Percentiles rank a stretch among this genome's conserved stretches.
Conservation (phyloP, 2,888 invertebrate genomes). For the Tridacna gigas region DNA sequence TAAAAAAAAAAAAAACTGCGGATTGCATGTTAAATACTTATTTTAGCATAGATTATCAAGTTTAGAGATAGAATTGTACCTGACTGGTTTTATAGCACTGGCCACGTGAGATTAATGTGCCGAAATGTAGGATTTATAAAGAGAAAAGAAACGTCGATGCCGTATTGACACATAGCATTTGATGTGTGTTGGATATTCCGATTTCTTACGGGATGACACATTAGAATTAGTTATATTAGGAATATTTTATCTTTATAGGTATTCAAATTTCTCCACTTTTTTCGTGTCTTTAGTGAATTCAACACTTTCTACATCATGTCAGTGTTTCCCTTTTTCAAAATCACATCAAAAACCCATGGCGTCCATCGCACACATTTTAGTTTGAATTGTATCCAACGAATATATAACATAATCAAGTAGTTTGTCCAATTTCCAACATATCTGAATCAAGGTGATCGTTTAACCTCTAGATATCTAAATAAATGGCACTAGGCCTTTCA, state of each 20-base stretch:
- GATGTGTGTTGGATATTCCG: background rate
- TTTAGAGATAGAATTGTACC: background rate
- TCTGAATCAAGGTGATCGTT: no score
- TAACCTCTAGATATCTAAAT: background rate
- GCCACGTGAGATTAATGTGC: slow-evolving; percentile 16
- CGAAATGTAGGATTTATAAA: background rate
- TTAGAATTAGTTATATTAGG: background rate
- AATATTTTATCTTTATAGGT: background rate
- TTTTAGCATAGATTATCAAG: background rate
- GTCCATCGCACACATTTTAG: slow-evolving; percentile 1
- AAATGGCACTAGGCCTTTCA: no score
- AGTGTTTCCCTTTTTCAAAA: background rate
- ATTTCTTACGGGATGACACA: background rate
- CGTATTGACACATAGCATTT: background rate
- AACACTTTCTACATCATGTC: background rate
- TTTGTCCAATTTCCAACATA: no score
- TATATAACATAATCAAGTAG: slow-evolving; percentile 22
- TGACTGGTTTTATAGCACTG: slow-evolving; percentile 23
- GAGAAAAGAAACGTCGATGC: background rate
- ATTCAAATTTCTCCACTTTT: background rate
- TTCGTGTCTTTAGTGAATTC: background rate
- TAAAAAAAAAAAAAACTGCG: background rate
- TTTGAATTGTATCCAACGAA: slow-evolving; percentile 20
- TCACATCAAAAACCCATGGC: slow-evolving; percentile 16
- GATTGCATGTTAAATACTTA: background rate